A percentile compares a stretch with the other conserved stretches of the same genome.
Conservation (phyloP, 2,888 invertebrate species). For the Dioctria linearis region DNA sequence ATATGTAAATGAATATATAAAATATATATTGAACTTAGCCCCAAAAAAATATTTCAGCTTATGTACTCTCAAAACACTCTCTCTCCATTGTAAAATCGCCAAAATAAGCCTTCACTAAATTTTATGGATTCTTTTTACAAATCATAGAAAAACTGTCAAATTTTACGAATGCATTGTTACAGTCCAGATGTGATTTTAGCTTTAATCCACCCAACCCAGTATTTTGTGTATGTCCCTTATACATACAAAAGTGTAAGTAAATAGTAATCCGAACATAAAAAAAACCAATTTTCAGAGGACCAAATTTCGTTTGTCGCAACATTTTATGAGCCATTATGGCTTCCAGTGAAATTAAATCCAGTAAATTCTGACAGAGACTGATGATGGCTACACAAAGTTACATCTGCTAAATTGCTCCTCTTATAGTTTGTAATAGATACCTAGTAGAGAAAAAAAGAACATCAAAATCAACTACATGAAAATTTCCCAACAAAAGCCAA, state of each 20-base stretch:
- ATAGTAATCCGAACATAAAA: neutral
- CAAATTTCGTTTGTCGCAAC: neutral
- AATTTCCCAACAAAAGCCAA: conserved; percentile 5
- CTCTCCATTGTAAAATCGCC: too few species aligned
- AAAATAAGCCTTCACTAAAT: too few species aligned
- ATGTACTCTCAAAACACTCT: too few species aligned
- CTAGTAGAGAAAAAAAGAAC: too few species aligned
- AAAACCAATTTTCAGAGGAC: neutral
- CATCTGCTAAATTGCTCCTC: neutral
- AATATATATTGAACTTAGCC: too few species aligned
- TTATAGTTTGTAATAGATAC: neutral
- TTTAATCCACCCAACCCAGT: too few species aligned
- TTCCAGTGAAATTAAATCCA: conserved; percentile 25
- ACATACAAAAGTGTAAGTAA: neutral
- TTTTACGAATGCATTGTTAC: neutral
- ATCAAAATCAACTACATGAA: neutral
- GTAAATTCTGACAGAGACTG: conserved; percentile 11
- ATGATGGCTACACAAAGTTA: neutral
- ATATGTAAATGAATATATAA: too few species aligned
- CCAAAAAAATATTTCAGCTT: too few species aligned
- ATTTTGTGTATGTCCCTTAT: neutral
- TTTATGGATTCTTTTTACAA: too few species aligned
- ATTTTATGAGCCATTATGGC: neutral
- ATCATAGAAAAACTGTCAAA: neutral
- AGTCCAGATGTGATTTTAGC: neutral